Evolutionary conservation across 1,140 invertebrate genomes (phyloP), one percentile per base, ranked within the genome.

Genomic region (Aphelinus certus): DNA sequence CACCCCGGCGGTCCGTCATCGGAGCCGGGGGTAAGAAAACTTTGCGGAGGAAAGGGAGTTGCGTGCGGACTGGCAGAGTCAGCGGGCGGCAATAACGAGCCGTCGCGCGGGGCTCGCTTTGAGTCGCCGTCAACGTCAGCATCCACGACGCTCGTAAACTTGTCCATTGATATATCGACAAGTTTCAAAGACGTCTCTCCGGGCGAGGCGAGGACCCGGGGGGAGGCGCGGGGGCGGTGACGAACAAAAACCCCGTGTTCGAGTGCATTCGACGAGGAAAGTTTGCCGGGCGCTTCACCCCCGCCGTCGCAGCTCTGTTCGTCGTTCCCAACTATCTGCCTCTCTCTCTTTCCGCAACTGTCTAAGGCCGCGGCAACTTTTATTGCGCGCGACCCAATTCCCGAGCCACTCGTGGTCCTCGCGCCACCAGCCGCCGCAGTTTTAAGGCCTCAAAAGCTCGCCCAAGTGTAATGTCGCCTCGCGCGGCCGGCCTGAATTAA

Each of bases 231-330:
- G 26, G 26, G 26, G 26, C 26, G 0, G 26, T 0, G 26, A 26
- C 26, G 26, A 26, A 26, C 26, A 26, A 26, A 26, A 26, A 26
- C 26, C 26, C 26, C 26, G 26, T 26, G 26, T 26, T 26, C 26
- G 26, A 26, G 26, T 26, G 26, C 26, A 26, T 26, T 26, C 26
- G 26, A 26, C 26, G 26, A 26, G 46, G 26, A 42, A 64, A 56
- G 43, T 71, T 71, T 71, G 51, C 42, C 60, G 42, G 51, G 46
- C 60, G 47, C 69, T 71, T 63, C 55, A 46, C 51, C 26, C 26
- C 26, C 26, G 26, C 26, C 26, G 60, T 63, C 58, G 47, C 68
- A 43, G 26, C n/a, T 9, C 42, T 71, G 7, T n/a, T 66, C 43
- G 51, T 45, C 43, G 3, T 55, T 55, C 62, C 5, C n/a, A 3